These are phyloP conservation scores for Hydrozoanthus tunicans DNA, from an alignment of 64 coral and sea anemone species.

Conservation along the genomic window DNA sequence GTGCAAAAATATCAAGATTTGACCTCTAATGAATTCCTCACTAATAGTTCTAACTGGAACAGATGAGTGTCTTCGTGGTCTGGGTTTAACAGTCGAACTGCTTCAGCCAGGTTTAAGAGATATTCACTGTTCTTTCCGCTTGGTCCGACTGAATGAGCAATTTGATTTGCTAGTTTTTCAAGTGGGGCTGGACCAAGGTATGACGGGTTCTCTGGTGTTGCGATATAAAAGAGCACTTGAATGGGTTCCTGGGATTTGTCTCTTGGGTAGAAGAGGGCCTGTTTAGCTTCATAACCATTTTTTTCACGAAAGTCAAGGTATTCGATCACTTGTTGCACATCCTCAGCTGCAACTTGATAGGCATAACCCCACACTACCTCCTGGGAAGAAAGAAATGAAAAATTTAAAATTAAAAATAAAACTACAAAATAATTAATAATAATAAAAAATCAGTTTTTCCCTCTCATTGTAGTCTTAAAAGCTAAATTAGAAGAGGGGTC, in stretches of 20 bases:
- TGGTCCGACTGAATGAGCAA: conserved; percentile 58
- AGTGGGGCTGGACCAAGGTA: conserved; percentile 81
- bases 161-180: conserved; percentile 71
- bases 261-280: conserved; percentile 61
- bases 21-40: conserved; percentile 14
- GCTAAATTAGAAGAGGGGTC: too few relatives aligned
- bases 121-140: conserved; percentile 86
- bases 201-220: conserved; percentile 76
- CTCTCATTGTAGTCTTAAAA: neutral
- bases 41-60: conserved; percentile 77
- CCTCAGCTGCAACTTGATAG: conserved; percentile 67
- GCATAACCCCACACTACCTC: conserved; percentile 84
- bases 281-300: conserved; percentile 71
- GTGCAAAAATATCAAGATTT: neutral
- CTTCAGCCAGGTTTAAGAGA: conserved; percentile 77
- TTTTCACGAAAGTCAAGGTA: conserved; percentile 93
- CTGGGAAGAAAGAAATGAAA: conserved; percentile 25
- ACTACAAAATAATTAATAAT: neutral
- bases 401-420: too few relatives aligned
- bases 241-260: conserved; percentile 13
- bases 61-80: conserved; percentile 68
- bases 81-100: conserved; percentile 31
- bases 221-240: conserved; percentile 78
- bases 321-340: conserved; percentile 73
- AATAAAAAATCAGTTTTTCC: neutral